Conservation (phyloP, 2,888 invertebrate species). For the Volucella zonaria region DNA sequence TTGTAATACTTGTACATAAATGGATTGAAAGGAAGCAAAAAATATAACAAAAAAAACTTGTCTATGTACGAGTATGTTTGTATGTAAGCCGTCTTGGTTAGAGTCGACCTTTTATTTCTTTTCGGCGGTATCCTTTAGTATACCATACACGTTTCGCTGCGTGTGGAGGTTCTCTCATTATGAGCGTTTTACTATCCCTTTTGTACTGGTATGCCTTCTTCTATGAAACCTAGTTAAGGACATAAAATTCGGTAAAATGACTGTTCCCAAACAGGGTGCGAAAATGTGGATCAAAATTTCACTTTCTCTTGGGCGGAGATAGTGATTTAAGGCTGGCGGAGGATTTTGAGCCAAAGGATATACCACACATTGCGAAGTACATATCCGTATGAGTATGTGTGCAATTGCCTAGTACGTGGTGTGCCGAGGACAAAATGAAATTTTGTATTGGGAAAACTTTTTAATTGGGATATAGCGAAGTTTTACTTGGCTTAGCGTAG, state of each 20-base stretch:
- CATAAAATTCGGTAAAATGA: not conserved
- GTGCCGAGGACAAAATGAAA: slow-evolving; percentile 55
- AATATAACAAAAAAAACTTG: not conserved
- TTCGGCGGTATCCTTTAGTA: slow-evolving; percentile 11
- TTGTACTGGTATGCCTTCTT: not conserved
- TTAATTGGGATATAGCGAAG: slow-evolving; percentile 74
- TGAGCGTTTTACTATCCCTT: slow-evolving; percentile 31
- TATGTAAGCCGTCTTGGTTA: slow-evolving; percentile 7
- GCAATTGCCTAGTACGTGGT: slow-evolving; percentile 15
- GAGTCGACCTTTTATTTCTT: slow-evolving; percentile 24
- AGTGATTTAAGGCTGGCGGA: not conserved
- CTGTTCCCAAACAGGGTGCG: slow-evolving; percentile 23
- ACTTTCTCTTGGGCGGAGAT: slow-evolving; percentile 22
- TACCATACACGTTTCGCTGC: slow-evolving; percentile 35
- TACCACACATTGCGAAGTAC: not conserved
- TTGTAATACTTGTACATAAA: too few species aligned
- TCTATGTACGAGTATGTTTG: not conserved
- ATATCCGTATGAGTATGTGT: not conserved
- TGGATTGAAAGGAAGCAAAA: too few species aligned
- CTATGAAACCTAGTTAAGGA: slow-evolving; percentile 35
- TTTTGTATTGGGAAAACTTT: slow-evolving; percentile 73
- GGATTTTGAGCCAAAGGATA: slow-evolving; percentile 16
- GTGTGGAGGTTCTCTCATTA: slow-evolving; percentile 42
- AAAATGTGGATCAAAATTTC: slow-evolving; percentile 34
- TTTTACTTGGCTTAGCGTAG: slow-evolving; percentile 52